Evolutionary conservation across 2,113 vertebrate species (phyloP).

Genomic region (Gila orcuttii): DNA sequence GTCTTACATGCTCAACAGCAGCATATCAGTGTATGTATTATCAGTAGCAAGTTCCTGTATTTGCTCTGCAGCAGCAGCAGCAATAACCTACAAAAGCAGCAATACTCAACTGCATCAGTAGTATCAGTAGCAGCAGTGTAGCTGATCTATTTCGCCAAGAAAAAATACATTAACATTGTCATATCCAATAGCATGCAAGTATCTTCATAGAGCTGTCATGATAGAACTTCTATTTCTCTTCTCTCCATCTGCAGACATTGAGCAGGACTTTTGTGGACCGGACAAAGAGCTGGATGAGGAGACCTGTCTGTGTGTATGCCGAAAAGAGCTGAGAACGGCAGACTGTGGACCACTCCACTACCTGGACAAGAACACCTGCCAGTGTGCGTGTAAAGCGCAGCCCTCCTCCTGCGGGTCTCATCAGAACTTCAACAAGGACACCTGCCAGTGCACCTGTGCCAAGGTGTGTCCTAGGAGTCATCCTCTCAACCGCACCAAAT

Average conservation of each 20-base stretch:
- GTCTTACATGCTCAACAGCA: too few relatives aligned
- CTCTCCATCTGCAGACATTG: slow-evolving; percentile 69
- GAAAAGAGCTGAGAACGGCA: slow-evolving; percentile 68
- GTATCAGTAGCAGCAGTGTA: too few relatives aligned
- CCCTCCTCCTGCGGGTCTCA: slow-evolving; percentile 78
- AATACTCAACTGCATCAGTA: too few relatives aligned
- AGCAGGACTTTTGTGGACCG: slow-evolving; percentile 83
- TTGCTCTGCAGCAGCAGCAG: too few relatives aligned
- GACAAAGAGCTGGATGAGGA: slow-evolving; percentile 91
- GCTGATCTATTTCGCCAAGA: too few relatives aligned
- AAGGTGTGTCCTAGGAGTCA: slow-evolving; percentile 86
- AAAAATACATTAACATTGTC: too few relatives aligned
- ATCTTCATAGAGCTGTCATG: too few relatives aligned
- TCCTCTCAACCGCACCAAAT: slow-evolving; percentile 88
- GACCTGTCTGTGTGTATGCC: slow-evolving; percentile 91
- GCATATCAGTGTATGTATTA: too few relatives aligned
- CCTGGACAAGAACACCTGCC: slow-evolving; percentile 85
- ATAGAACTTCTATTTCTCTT: slow-evolving; percentile 12
- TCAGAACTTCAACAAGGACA: slow-evolving; percentile 86
- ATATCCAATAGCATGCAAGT: too few relatives aligned
- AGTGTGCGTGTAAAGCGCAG: slow-evolving; percentile 83
- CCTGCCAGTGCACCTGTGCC: slow-evolving; percentile 87
- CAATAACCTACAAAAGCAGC: too few relatives aligned
- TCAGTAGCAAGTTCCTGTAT: too few relatives aligned
- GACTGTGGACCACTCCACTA: slow-evolving; percentile 85